phyloP scores from a whole-genome alignment of 1,140 invertebrate species.

The Acyrthosiphon pisum region DNA sequence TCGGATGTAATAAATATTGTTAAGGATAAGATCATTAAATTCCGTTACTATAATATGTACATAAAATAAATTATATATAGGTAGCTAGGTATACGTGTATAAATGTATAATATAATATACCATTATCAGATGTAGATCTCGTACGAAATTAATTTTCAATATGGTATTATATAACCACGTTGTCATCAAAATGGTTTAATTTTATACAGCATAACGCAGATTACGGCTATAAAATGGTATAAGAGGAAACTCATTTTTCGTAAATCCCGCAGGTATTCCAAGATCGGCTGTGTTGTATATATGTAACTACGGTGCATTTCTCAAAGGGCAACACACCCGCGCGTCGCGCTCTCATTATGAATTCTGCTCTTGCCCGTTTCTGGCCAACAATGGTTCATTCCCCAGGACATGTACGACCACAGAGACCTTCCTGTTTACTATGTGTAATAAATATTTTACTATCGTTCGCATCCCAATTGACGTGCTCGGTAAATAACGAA shows the following conservation, averaged over 20 bases:
- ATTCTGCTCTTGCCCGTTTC: conserved; percentile 56
- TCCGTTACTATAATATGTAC: neutral
- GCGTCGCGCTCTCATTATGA: conserved; percentile 43
- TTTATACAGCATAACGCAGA: neutral
- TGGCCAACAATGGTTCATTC: conserved; percentile 55
- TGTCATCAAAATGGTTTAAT: neutral
- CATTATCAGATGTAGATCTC: neutral
- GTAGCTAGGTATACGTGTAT: neutral
- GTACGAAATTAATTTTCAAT: neutral
- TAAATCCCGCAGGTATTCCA: neutral
- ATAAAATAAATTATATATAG: neutral
- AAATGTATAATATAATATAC: neutral
- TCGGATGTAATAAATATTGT: conserved; percentile 41
- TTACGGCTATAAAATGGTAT: neutral
- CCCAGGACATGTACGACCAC: conserved; percentile 44
- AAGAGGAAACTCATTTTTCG: neutral
- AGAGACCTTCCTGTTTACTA: conserved; percentile 49
- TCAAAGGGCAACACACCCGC: conserved; percentile 57
- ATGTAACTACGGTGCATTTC: conserved; percentile 38
- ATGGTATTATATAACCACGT: neutral
- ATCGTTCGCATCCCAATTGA: conserved; percentile 54
- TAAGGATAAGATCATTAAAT: neutral
- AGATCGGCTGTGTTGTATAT: neutral
- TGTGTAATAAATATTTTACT: conserved; percentile 50
- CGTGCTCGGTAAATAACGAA: conserved; percentile 22